These are phyloP conservation scores for Cantharis rufa DNA, from an alignment of 2,888 invertebrate genomes.

Conservation along the genomic window DNA sequence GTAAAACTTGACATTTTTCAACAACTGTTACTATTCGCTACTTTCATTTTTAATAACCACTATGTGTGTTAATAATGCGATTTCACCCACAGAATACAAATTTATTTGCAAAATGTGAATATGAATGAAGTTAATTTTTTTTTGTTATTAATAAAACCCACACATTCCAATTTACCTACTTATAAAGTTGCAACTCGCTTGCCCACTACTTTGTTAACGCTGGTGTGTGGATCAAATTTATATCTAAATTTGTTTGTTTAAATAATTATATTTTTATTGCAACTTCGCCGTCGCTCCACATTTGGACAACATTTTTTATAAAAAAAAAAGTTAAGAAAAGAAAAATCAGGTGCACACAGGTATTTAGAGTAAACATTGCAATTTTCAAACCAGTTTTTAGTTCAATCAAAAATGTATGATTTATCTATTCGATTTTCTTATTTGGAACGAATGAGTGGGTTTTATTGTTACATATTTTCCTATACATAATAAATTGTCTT, in stretches of 20 bases:
- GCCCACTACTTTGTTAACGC: background rate
- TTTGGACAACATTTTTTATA: background rate
- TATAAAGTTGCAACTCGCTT: background rate
- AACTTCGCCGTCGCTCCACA: background rate
- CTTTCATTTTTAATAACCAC: background rate
- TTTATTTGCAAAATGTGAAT: background rate
- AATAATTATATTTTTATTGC: background rate
- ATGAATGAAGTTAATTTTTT: background rate
- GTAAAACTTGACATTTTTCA: background rate
- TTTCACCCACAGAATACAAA: background rate
- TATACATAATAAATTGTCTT: background rate
- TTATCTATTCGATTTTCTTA: background rate
- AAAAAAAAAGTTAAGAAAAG: background rate
- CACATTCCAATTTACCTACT: background rate
- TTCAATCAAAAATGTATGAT: background rate
- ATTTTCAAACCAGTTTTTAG: background rate
- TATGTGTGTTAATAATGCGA: background rate
- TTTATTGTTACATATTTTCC: background rate
- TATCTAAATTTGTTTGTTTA: background rate
- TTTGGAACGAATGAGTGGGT: background rate
- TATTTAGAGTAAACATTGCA: background rate
- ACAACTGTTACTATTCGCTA: background rate
- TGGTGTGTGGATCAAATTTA: background rate
- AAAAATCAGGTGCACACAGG: background rate
- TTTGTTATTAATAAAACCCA: background rate